Evolutionary conservation across 2,113 vertebrate genomes (phyloP), one percentile per base, ranked within the genome.

Genomic region (Cyprinodon tularosa): DNA sequence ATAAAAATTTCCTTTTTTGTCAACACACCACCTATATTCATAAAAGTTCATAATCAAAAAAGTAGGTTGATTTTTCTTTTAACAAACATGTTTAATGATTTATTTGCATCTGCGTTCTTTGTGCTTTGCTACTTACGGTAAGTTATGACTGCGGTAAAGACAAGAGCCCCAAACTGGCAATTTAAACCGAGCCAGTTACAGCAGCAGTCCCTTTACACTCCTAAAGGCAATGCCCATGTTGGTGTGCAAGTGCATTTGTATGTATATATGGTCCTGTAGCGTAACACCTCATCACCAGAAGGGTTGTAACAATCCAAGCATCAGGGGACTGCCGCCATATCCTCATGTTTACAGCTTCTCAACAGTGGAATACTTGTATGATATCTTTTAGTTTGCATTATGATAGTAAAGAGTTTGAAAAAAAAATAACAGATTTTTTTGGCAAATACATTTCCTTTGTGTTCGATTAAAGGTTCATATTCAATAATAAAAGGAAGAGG

Each of bases 141-240:
- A 74, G 85, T 88, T 82, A 76, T 85, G 81, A 74, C 73, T 68
- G 83, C 77, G 85, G 74, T 92, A 90, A 86, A 91, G 84, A 81
- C 66, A 66, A 85, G 76, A 76, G 89, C 90, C 91, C 85, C 92
- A 88, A 74, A 88, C 64, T 86, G 83, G 80, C 50, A 67, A 82
- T 93, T 85, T 93, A 91, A 89, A 76, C 71, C 9, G 75, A 63
- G 76, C 77, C 74, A 82, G 92, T 93, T 91, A 86, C 72, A 80
- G 71, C 87, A 76, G 38, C 62, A 81, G 62, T 92, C 85, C 86
- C 88, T 81, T 66, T 78, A 71, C 82, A 65, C 88, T 81, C 74
- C 68, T 92, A 83, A 90, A 90, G 85, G 47, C 66, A 82, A 81
- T 69, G 68, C 71, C 68, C 59, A 44, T 60, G 47, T 62, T 68